Base-by-base conservation (phyloP, 2,888 invertebrate genomes). In the Dascillus cervinus region DNA sequence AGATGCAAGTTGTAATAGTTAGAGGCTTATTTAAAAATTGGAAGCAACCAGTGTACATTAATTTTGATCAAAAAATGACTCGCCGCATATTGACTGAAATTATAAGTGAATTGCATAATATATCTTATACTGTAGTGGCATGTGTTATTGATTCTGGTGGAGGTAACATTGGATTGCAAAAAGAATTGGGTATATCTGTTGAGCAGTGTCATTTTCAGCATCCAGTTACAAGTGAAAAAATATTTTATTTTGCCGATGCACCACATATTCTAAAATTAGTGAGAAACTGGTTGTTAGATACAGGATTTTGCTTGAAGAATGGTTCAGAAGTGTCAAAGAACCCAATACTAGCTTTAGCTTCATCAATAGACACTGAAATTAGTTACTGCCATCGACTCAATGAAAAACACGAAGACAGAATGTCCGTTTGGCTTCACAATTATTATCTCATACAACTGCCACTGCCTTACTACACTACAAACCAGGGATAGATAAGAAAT, bases 121-220 rank as follows among this genome's bases (percentile, higher is more conserved):
- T 44, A 5, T 29, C 17, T 1, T 49, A 37, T 20, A 36, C 22
- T 3, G 46, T 46, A 4, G 44, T 53, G 2, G 51, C 47, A 1
- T 43, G 40, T 34, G 45, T 47, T 2, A 34, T 24, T 15, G 46
- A 52, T 28, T 47, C 43, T 31, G 50, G 45, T 6, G 32, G 34
- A 13, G 21, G 44, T 8, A 49, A 46, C 24, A 15, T 44, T 6
- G 44, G 44, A 3, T 21, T 49, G 12, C n/a, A n/a, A n/a, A n/a
- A n/a, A n/a, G n/a, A n/a, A n/a, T n/a, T 47, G 46, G 46, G 36
- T 39, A 26, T 25, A 27, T 13, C 20, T 5, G 17, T 25, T 3
- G 30, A 46, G 6, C 30, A 35, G 2, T 37, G 29, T 15, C 30
- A 13, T 26, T 44, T 43, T 22, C 13, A 21, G n/a, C 36, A 44